These are phyloP conservation scores for Latrodectus geometricus DNA, from an alignment of 1,140 invertebrate genomes.

Conservation along the genomic window DNA sequence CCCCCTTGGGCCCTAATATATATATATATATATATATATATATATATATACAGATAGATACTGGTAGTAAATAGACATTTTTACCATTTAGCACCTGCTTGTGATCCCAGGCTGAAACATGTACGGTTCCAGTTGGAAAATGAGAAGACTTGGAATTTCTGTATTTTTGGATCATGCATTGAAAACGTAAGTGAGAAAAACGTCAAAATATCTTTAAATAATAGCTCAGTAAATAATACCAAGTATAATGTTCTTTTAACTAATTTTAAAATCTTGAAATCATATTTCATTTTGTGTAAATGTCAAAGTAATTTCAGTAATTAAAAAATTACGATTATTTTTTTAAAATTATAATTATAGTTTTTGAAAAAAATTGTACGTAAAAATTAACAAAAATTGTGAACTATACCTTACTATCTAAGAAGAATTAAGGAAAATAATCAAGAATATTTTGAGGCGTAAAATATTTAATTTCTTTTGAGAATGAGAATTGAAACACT, in stretches of 20 bases:
- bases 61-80: not conserved
- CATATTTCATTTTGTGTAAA: not conserved
- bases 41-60: too few species aligned
- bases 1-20: too few species aligned
- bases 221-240: not conserved
- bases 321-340: too few species aligned
- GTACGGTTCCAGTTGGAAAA: slow-evolving; percentile 1
- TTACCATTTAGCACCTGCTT: slow-evolving; percentile 14
- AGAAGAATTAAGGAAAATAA: too few species aligned
- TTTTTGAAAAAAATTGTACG: too few species aligned
- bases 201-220: not conserved
- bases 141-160: slow-evolving; percentile 11
- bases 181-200: not conserved
- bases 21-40: too few species aligned
- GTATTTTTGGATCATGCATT: slow-evolving; percentile 16
- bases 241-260: not conserved
- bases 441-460: too few species aligned
- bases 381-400: too few species aligned
- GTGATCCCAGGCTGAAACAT: not conserved
- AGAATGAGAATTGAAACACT: too few species aligned
- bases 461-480: too few species aligned
- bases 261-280: not conserved
- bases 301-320: not conserved
- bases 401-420: too few species aligned
- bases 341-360: too few species aligned